These are phyloP conservation scores for Theonella swinhoei DNA, from an alignment of 37 sponge, comb jelly and placozoan species.

Conservation along the genomic window DNA sequence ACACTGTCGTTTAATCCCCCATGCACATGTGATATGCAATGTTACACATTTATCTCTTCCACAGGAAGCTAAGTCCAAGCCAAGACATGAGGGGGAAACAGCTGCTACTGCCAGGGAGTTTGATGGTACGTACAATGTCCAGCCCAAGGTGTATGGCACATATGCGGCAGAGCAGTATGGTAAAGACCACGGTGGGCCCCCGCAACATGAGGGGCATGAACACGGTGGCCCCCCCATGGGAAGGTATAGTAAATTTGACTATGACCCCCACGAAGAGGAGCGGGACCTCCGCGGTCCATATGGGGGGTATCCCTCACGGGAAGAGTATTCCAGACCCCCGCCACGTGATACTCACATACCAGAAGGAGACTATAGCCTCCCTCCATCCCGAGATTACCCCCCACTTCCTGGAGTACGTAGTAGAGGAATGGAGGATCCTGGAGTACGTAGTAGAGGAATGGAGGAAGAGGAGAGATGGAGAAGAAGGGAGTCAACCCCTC, in stretches of 20 bases:
- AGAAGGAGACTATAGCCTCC: not conserved
- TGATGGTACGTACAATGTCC: constrained; percentile 57
- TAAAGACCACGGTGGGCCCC: not conserved
- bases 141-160: constrained; percentile 37
- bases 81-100: constrained; percentile 3
- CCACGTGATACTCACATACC: not conserved
- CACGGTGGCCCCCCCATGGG: not conserved
- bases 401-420: not conserved
- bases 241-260: not conserved
- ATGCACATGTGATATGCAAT: no score
- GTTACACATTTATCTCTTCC: no score
- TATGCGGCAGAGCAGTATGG: constrained; percentile 2
- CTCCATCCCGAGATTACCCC: not conserved
- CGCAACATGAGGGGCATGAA: not conserved
- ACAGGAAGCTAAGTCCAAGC: no score
- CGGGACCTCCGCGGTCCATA: not conserved
- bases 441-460: not conserved
- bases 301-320: not conserved
- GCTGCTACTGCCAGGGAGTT: constrained; percentile 46
- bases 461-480: not conserved
- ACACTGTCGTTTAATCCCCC: no score
- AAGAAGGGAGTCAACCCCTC: not conserved
- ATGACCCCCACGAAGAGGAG: not conserved
- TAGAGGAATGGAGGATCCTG: not conserved
- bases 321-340: not conserved